Conservation (phyloP, 2,113 vertebrate species). For the Sapayoa aenigma region DNA sequence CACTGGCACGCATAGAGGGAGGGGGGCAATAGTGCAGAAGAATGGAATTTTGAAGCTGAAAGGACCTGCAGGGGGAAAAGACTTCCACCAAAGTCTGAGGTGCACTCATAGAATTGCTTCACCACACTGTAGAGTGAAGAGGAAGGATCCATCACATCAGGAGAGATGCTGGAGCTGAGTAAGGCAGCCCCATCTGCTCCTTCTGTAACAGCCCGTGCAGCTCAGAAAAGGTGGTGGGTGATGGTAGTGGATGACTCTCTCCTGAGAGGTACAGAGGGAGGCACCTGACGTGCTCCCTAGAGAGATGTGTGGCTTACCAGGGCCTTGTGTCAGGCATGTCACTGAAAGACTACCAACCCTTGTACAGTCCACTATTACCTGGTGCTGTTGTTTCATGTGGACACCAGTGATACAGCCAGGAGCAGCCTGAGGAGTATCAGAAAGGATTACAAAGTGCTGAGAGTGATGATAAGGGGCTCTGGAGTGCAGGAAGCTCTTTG, state of each 20-base stretch:
- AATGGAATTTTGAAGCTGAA: not conserved
- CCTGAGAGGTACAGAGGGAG: not conserved
- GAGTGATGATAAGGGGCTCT: not conserved
- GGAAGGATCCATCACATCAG: not conserved
- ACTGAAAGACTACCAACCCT: not conserved
- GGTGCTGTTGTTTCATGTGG: not conserved
- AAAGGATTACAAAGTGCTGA: not conserved
- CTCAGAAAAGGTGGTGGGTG: not conserved
- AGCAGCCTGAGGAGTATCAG: not conserved
- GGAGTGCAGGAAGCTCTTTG: not conserved
- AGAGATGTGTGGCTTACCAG: not conserved
- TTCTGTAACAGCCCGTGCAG: not conserved
- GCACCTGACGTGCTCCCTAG: not conserved
- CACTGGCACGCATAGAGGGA: not conserved
- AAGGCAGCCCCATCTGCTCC: not conserved
- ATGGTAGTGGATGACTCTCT: not conserved
- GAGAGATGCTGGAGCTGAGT: not conserved
- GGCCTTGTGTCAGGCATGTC: not conserved
- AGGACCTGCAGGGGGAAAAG: not conserved
- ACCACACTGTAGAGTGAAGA: not conserved
- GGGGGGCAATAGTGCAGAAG: not conserved
- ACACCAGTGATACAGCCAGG: not conserved
- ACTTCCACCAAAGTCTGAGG: not conserved
- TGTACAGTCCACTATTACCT: accelerated
- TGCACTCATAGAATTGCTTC: not conserved